Evolutionary conservation across 2,113 vertebrate genomes (phyloP), one percentile per base, ranked within the genome.

Genomic region (Cygnus buccinator): DNA sequence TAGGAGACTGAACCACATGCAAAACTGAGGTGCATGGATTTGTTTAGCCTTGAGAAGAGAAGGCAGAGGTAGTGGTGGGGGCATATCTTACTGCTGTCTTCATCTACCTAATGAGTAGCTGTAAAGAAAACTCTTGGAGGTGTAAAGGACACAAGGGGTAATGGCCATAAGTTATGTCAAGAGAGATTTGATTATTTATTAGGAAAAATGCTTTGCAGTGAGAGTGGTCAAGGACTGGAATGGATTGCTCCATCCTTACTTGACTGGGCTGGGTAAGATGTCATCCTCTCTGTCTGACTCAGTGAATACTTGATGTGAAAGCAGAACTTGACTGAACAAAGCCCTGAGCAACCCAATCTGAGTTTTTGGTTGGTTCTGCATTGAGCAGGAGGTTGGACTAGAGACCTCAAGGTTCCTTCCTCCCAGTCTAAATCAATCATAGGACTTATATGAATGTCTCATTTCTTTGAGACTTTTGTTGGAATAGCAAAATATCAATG

Each of bases 261-360:
- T 46, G 55, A 20, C 39, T 11, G 31, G 88, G 21, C 22, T 82
- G 63, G 75, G 67, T 37, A 22, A 3, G 3, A 52, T 89, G 81
- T 89, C 74, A 55, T 74, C 57, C 70, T 70, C 52, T 35, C 44
- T 41, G 0, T 29, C 9, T 94, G 89, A 94, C 76, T 95, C 93
- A 84, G 81, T 50, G 41, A 67, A 20, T 74, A 29, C 26, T 77
- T 81, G 25, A 11, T 43, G 46, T 18, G 65, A 43, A 74, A 89
- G 68, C 21, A 92, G 52, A 23, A 52, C 86, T 59, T 93, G 83
- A 33, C 93, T 63, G 79, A 80, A 81, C 88, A 88, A 70, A 91
- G 44, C 72, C 84, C 68, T 50, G 65, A 78, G 61, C 84, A 96
- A 66, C 57, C 57, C 68, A 25, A 13, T 31, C 66, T 48, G 43